phyloP scores from a whole-genome alignment of 2,888 invertebrate species.

The Cephus spinipes region DNA sequence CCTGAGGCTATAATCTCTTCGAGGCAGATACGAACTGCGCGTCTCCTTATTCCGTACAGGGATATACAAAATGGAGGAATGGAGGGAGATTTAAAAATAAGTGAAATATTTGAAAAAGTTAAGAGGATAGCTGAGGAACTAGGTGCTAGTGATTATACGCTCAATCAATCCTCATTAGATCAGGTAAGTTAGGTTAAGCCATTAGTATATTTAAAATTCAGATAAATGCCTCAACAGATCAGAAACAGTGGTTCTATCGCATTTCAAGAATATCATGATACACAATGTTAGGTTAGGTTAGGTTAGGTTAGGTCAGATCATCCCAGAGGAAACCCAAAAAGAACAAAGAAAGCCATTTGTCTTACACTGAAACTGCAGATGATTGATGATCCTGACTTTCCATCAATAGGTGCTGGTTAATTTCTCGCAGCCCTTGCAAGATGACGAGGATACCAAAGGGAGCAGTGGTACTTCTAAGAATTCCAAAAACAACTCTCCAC shows the following conservation, averaged over 20 bases:
- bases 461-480: background rate
- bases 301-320: background rate
- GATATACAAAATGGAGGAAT: slow-evolving; percentile 37
- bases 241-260: background rate
- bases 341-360: background rate
- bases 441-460: background rate
- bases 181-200: slow-evolving; percentile 64
- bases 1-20: slow-evolving; percentile 65
- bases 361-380: background rate
- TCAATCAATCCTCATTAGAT: slow-evolving; percentile 72
- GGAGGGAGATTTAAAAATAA: slow-evolving; percentile 61
- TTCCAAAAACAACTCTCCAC: background rate
- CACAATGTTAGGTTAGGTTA: background rate
- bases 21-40: slow-evolving; percentile 66
- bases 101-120: slow-evolving; percentile 69
- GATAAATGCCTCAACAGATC: too few relatives aligned
- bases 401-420: background rate
- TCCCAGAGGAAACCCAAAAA: background rate
- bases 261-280: background rate
- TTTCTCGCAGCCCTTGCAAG: background rate
- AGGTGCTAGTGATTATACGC: slow-evolving; percentile 71
- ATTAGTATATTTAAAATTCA: background rate
- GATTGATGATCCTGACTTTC: background rate
- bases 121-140: slow-evolving; percentile 67
- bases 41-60: slow-evolving; percentile 66